Conservation (phyloP, 2,113 vertebrate species). For the Rhynchopsitta pachyrhyncha region DNA sequence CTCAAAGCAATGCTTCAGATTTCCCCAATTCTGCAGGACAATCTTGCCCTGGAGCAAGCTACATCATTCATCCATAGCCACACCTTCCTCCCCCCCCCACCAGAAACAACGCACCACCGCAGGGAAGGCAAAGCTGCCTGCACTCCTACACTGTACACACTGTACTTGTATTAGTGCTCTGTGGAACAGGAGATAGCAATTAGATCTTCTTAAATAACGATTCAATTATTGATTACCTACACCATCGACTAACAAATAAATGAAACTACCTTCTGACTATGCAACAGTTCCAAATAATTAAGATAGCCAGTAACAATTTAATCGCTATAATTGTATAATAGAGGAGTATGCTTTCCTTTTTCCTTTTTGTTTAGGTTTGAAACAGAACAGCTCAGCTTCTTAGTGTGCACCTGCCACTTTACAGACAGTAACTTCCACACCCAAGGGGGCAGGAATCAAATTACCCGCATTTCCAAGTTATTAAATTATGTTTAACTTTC, state of each 20-base stretch:
- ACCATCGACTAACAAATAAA: not conserved
- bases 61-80: conserved; percentile 60
- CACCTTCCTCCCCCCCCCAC: conserved; percentile 5
- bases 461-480: not conserved
- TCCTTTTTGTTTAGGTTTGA: conserved; percentile 2
- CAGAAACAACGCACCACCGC: conserved; percentile 27
- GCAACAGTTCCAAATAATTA: conserved; percentile 42
- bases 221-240: not conserved
- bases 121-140: conserved; percentile 37
- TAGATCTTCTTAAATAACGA: not conserved
- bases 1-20: conserved; percentile 73
- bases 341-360: not conserved
- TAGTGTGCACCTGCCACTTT: conserved; percentile 3
- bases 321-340: not conserved
- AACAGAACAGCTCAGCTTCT: not conserved
- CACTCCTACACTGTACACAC: not conserved
- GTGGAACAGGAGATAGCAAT: not conserved
- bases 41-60: conserved; percentile 72
- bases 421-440: not conserved
- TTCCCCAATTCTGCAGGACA: conserved; percentile 74
- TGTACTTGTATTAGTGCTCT: not conserved
- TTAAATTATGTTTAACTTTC: not conserved
- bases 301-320: conserved; percentile 34
- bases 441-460: conserved; percentile 25
- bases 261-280: not conserved